These are phyloP conservation scores for Cephalopterus ornatus DNA, from an alignment of 2,113 vertebrate genomes.

Conservation along the genomic window DNA sequence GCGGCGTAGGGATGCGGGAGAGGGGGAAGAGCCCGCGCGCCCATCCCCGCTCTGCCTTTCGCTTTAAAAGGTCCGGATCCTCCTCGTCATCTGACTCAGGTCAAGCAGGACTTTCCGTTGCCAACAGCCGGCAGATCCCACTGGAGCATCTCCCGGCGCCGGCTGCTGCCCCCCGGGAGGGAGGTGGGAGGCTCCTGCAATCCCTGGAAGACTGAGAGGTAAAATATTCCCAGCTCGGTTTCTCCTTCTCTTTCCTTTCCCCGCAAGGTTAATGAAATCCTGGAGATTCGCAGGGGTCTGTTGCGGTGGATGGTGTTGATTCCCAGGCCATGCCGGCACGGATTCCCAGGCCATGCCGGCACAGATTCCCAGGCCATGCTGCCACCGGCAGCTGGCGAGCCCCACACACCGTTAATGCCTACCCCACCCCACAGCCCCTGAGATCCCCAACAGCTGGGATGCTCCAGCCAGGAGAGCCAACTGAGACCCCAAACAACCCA, in stretches of 20 bases:
- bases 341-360: not conserved
- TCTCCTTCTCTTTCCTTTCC: not conserved
- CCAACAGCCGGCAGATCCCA: not conserved
- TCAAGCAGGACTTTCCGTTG: not conserved
- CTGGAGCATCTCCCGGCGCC: not conserved
- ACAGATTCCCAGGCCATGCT: not conserved
- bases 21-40: not conserved
- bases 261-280: not conserved
- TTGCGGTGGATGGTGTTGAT: not conserved
- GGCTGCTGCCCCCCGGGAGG: not conserved
- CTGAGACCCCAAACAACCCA: not conserved
- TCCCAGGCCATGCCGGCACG: not conserved
- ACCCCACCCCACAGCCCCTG: not conserved
- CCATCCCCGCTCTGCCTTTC: not conserved
- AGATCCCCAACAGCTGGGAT: not conserved
- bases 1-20: not conserved
- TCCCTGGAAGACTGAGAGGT: conserved; percentile 2
- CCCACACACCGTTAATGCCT: not conserved
- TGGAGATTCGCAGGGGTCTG: not conserved
- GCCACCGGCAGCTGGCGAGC: not conserved
- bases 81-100: conserved; percentile 7
- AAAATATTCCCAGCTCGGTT: not conserved
- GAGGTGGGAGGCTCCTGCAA: not conserved
- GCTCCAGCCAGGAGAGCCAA: not conserved
- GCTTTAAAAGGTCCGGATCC: conserved; percentile 25